phyloP scores from a whole-genome alignment of 2,888 invertebrate genomes.

The Sthenelais limicola region DNA sequence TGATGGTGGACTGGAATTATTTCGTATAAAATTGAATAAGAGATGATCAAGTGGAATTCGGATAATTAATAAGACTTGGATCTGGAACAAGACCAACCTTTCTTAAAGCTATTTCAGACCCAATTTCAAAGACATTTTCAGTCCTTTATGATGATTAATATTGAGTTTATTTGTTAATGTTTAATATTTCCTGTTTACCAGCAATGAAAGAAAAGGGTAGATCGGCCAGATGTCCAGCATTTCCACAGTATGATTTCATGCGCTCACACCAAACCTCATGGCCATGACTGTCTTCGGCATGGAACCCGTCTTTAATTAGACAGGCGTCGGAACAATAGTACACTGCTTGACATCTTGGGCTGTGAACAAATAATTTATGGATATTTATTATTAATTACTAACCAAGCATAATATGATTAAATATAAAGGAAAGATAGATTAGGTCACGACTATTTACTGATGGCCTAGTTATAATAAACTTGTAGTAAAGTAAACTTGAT shows the following conservation, averaged over 20 bases:
- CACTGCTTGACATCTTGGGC: neutral
- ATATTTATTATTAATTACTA: neutral
- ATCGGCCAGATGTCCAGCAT: neutral
- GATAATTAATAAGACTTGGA: no score
- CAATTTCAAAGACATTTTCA: neutral
- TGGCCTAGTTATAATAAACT: no score
- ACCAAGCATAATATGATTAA: no score
- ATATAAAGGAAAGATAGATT: no score
- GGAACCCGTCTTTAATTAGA: neutral
- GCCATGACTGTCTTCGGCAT: neutral
- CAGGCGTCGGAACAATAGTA: slow-evolving; percentile 25
- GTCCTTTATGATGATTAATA: neutral
- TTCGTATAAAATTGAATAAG: no score
- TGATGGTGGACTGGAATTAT: no score
- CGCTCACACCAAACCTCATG: slow-evolving; percentile 29
- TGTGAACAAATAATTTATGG: slow-evolving; percentile 4
- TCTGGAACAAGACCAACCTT: no score
- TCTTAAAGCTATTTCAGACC: no score
- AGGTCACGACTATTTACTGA: no score
- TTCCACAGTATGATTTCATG: slow-evolving; percentile 4
- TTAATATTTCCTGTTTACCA: slow-evolving; percentile 18
- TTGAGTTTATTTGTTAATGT: no score
- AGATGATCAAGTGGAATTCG: no score
- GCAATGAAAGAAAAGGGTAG: slow-evolving; percentile 26
- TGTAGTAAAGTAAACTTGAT: no score